Conservation (phyloP, 2,113 vertebrate genomes). For the Erinaceus europaeus region DNA sequence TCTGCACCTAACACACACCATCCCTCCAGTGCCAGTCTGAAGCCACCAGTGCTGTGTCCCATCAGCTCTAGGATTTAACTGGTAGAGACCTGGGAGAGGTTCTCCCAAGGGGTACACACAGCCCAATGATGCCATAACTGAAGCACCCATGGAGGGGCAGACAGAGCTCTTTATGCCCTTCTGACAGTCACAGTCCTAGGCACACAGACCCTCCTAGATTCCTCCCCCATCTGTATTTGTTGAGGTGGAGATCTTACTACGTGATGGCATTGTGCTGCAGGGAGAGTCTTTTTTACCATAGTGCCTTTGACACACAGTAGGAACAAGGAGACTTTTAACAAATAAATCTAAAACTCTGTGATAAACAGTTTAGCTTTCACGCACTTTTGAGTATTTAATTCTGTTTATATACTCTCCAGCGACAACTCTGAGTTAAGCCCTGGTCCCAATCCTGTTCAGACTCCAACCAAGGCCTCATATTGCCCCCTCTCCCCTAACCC, state of each 20-base stretch:
- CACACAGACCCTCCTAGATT: background rate
- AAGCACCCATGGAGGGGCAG: background rate
- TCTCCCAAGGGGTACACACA: too few species aligned
- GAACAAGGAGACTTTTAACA: background rate
- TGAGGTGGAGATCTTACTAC: background rate
- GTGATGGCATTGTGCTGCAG: background rate
- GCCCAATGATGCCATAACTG: background rate
- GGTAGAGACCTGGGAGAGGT: too few species aligned
- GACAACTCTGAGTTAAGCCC: background rate
- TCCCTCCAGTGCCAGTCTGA: background rate
- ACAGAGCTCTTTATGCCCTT: background rate
- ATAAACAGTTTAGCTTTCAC: background rate
- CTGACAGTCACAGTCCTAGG: background rate
- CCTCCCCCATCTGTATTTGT: background rate
- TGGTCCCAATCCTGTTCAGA: background rate
- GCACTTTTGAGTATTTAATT: too few species aligned
- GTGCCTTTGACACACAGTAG: background rate
- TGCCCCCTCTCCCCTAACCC: background rate
- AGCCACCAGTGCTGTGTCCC: background rate
- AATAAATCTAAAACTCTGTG: conserved; percentile 9
- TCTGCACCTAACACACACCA: background rate
- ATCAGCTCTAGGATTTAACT: too few species aligned
- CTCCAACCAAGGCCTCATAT: background rate
- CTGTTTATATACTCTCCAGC: background rate
- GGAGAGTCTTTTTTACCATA: background rate